Evolutionary conservation across 2,888 invertebrate species (phyloP).

Genomic region (Drosophila gaucha): DNA sequence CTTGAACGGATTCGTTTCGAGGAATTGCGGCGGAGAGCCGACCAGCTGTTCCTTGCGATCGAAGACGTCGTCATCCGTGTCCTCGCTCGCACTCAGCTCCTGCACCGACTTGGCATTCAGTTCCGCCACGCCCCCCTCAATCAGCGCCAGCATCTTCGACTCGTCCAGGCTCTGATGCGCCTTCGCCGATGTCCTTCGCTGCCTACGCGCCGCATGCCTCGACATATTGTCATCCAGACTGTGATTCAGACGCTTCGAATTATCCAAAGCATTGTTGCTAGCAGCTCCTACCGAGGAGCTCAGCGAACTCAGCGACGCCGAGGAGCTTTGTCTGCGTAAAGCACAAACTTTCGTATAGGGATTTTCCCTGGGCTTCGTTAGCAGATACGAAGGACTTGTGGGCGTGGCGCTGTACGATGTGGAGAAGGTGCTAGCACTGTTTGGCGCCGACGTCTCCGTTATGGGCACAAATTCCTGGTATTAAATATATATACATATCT

Average conservation of each 20-base stretch:
- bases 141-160: conserved; percentile 84
- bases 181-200: conserved; percentile 85
- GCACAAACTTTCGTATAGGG: conserved; percentile 96
- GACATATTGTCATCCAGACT: conserved; percentile 90
- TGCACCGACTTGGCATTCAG: conserved; percentile 26
- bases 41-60: conserved; percentile 43
- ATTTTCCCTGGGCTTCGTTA: conserved; percentile 91
- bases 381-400: conserved; percentile 87
- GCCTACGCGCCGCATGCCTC: conserved; percentile 69
- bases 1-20: conserved; percentile 84
- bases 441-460: conserved; percentile 62
- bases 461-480: conserved; percentile 80
- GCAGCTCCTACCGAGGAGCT: conserved; percentile 77
- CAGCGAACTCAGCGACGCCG: conserved; percentile 88
- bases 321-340: conserved; percentile 92
- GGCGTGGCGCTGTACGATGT: conserved; percentile 87
- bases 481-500: too few relatives aligned
- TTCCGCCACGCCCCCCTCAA: conserved; percentile 73
- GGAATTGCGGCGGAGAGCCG: conserved; percentile 72
- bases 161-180: conserved; percentile 90
- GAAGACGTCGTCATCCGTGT: conserved; percentile 79
- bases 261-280: conserved; percentile 81
- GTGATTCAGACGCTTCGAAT: conserved; percentile 89
- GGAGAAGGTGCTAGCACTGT: conserved; percentile 74
- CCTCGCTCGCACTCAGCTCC: conserved; percentile 53